Conservation (phyloP, 2,113 vertebrate species). For the Isichthys henryi region DNA sequence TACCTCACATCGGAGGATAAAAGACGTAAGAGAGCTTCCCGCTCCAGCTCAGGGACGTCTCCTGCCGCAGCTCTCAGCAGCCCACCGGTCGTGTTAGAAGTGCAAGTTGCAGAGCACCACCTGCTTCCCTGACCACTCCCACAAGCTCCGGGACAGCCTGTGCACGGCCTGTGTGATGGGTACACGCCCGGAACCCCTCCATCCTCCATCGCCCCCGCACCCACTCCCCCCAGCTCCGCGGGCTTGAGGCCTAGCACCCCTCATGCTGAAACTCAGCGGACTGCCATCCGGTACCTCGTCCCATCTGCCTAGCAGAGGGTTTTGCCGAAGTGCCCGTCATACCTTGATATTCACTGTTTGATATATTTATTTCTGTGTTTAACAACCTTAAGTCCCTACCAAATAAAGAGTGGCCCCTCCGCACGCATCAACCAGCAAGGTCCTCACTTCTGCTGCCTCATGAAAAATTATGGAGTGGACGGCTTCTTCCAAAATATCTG, state of each 20-base stretch:
- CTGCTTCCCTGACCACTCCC: constrained; percentile 18
- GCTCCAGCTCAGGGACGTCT: constrained; percentile 18
- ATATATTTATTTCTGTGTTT: neutral
- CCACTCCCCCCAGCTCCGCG: neutral
- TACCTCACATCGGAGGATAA: neutral
- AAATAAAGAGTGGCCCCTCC: neutral
- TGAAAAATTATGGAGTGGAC: neutral
- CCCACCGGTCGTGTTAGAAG: constrained; percentile 4
- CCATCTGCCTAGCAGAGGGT: neutral
- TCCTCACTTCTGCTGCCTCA: neutral
- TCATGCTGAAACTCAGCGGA: neutral
- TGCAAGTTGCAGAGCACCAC: constrained; percentile 13
- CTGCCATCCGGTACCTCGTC: neutral
- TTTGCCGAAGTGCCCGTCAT: neutral
- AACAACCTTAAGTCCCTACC: neutral
- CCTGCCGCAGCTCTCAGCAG: neutral
- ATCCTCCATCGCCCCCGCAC: neutral
- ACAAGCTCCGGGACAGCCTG: neutral
- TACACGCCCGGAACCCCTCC: neutral
- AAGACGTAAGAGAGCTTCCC: constrained; percentile 11
- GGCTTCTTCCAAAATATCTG: neutral
- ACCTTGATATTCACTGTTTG: neutral
- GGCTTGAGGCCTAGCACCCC: neutral
- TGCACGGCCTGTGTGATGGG: neutral
- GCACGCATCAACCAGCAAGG: neutral